A percentile compares a stretch with the other conserved stretches of the same genome.
Evolutionary conservation across 2,113 vertebrate genomes (phyloP).

Genomic region (Diadophis punctatus): DNA sequence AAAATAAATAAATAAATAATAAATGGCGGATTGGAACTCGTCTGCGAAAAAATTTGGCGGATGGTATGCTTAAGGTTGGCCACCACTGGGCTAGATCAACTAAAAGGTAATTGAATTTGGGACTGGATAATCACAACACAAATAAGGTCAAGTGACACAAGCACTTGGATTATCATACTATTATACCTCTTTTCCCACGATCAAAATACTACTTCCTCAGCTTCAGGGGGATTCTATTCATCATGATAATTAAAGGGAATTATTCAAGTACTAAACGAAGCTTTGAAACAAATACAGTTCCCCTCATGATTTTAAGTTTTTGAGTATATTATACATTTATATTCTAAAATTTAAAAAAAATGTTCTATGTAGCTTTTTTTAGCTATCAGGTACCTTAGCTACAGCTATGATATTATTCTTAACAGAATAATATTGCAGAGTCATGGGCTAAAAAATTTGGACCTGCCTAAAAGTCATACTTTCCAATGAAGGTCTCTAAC

Average conservation of each 20-base stretch:
- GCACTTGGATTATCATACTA: not conserved
- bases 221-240: not conserved
- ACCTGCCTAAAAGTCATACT: not conserved
- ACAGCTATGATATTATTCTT: not conserved
- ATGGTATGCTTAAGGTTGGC: too few species aligned
- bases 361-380: not conserved
- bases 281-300: not conserved
- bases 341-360: not conserved
- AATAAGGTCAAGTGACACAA: not conserved
- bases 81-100: not conserved
- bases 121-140: not conserved
- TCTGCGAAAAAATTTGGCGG: too few species aligned
- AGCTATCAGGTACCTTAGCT: not conserved
- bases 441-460: not conserved
- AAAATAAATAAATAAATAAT: too few species aligned
- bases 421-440: not conserved
- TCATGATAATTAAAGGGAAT: not conserved
- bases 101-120: not conserved
- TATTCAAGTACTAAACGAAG: not conserved
- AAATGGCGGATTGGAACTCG: too few species aligned
- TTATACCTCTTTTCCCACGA: not conserved
- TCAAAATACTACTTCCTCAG: not conserved
- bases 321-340: not conserved
- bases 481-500: not conserved
- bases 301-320: not conserved